Evolutionary conservation across 2,888 invertebrate genomes (phyloP).

Genomic region (Alitta virens): DNA sequence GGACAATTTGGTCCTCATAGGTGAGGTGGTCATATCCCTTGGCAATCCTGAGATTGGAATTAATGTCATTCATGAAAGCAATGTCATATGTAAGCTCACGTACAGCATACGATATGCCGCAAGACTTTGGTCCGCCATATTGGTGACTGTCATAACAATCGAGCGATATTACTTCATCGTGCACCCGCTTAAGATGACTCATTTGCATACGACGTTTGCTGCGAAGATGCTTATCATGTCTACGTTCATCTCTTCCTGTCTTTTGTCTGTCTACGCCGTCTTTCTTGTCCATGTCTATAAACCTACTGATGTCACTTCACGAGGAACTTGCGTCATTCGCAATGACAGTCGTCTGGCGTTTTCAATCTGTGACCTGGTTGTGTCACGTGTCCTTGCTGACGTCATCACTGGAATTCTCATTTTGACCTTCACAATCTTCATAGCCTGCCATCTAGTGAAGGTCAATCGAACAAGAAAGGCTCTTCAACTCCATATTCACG

Average conservation of each 20-base stretch:
- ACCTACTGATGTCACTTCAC: too few relatives aligned
- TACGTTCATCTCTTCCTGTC: background rate
- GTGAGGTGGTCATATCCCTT: background rate
- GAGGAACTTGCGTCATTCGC: background rate
- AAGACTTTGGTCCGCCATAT: background rate
- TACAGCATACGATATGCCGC: background rate
- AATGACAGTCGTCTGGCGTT: background rate
- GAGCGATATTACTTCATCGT: background rate
- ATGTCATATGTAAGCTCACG: background rate
- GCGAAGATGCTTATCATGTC: background rate
- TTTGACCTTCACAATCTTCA: background rate
- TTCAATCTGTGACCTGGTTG: background rate
- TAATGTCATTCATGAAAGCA: background rate
- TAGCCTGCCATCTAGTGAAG: background rate
- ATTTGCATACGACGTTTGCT: background rate
- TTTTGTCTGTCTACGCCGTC: background rate
- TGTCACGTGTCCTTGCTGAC: background rate
- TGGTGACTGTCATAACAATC: background rate
- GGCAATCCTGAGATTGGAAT: background rate
- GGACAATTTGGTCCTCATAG: background rate
- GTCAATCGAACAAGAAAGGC: background rate
- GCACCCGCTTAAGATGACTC: background rate
- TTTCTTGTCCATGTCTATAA: background rate
- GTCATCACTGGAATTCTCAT: background rate
- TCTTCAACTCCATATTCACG: background rate